Evolutionary conservation across 2,888 invertebrate species (phyloP).

Genomic region (Rapana venosa): DNA sequence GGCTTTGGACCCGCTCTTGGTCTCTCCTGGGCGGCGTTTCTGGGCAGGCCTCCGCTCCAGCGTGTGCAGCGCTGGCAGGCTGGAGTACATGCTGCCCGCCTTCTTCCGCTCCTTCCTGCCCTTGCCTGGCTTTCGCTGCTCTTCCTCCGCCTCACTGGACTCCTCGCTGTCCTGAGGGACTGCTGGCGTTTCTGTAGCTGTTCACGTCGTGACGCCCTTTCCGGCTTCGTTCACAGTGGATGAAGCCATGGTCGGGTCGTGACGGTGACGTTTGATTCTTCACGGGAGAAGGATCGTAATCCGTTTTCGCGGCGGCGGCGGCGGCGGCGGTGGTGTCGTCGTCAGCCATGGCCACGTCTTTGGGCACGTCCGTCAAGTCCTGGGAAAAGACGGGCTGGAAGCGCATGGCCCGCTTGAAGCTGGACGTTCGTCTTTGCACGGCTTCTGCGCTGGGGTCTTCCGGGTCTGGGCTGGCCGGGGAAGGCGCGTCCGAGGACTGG

Average conservation of each 20-base stretch:
- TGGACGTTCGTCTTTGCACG: conserved; percentile 57
- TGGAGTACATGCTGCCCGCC: conserved; percentile 55
- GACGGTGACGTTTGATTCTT: not conserved
- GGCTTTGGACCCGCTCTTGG: not conserved
- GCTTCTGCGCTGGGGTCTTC: conserved; percentile 30
- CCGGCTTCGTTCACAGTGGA: not conserved
- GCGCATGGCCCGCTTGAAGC: conserved; percentile 68
- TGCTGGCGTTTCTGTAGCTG: conserved; percentile 22
- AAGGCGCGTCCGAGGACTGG: not conserved
- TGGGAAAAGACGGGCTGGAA: conserved; percentile 63
- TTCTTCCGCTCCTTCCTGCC: not conserved
- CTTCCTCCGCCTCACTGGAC: conserved; percentile 43
- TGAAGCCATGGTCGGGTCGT: not conserved
- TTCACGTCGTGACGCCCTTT: not conserved
- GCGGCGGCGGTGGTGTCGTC: conserved; percentile 8
- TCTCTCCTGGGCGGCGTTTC: not conserved
- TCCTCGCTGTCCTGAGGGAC: conserved; percentile 43
- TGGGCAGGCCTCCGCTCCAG: conserved; percentile 27
- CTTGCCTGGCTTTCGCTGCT: conserved; percentile 14
- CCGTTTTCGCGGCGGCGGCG: not conserved
- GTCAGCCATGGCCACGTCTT: conserved; percentile 1
- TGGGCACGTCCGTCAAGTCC: conserved; percentile 46
- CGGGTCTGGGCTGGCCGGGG: not conserved
- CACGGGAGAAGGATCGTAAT: not conserved
- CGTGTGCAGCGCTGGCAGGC: conserved; percentile 58